These are phyloP conservation scores for Pseudomyrmex flavicornis DNA, from an alignment of 1,140 invertebrate species.

Conservation along the genomic window DNA sequence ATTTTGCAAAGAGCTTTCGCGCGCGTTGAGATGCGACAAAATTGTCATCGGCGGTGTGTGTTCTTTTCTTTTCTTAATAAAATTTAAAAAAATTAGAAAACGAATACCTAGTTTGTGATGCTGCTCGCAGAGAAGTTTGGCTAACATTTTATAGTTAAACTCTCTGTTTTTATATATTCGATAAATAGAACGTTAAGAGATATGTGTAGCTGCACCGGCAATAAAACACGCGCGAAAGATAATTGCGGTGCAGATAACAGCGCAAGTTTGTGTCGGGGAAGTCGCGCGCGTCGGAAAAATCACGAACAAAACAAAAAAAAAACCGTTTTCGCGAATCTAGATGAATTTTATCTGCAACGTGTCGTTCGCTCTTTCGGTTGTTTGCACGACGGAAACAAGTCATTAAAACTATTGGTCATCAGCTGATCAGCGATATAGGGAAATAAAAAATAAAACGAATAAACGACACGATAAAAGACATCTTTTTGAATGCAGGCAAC, in stretches of 20 bases:
- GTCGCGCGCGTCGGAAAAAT: too few species aligned
- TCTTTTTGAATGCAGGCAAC: constrained; percentile 9
- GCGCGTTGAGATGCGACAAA: background rate
- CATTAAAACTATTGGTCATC: background rate
- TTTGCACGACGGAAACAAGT: background rate
- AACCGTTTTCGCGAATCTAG: background rate
- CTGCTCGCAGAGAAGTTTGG: background rate
- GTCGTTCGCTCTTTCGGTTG: background rate
- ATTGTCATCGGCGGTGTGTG: background rate
- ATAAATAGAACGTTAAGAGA: background rate
- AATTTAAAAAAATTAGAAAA: too few species aligned
- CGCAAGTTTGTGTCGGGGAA: background rate
- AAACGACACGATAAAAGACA: constrained; percentile 13
- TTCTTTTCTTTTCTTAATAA: too few species aligned
- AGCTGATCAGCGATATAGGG: background rate
- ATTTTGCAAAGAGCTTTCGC: constrained; percentile 1
- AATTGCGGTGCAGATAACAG: constrained; percentile 6
- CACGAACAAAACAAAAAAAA: background rate
- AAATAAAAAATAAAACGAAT: constrained; percentile 18
- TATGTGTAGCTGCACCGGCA: background rate
- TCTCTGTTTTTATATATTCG: too few species aligned
- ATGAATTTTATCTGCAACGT: too few species aligned
- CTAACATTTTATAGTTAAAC: too few species aligned
- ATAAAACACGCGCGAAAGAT: constrained; percentile 6
- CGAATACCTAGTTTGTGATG: background rate